Percentiles rank a stretch among this genome's conserved stretches.
Conservation (phyloP, 2,797 vertebrate species). For the Poeciliopsis infans region DNA sequence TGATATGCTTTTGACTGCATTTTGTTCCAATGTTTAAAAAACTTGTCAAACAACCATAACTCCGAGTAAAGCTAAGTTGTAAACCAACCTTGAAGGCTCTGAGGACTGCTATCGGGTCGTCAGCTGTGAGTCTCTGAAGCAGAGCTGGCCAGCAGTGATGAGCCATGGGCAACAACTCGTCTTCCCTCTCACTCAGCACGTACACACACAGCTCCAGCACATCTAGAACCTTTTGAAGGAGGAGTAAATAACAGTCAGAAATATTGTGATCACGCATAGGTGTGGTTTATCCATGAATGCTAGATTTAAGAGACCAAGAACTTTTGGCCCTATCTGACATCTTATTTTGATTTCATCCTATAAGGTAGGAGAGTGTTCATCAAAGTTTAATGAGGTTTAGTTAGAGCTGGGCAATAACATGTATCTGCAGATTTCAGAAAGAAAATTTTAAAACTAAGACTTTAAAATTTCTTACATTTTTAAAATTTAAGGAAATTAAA, state of each 20-base stretch:
- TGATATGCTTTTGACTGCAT: neutral
- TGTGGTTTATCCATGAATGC: neutral
- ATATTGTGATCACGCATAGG: slow-evolving; percentile 16
- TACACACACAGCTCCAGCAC: slow-evolving; percentile 87
- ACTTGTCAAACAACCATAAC: neutral
- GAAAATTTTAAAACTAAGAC: too few relatives aligned
- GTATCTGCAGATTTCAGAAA: too few relatives aligned
- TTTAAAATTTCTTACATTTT: too few relatives aligned
- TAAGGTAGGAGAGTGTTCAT: neutral
- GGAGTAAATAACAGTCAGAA: slow-evolving; percentile 5
- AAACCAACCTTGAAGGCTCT: slow-evolving; percentile 86
- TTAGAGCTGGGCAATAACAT: neutral
- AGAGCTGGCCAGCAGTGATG: slow-evolving; percentile 92
- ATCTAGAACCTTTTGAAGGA: slow-evolving; percentile 84
- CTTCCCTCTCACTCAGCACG: slow-evolving; percentile 82
- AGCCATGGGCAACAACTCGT: slow-evolving; percentile 90
- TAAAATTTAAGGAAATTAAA: too few relatives aligned
- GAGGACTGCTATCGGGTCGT: slow-evolving; percentile 89
- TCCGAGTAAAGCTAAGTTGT: neutral
- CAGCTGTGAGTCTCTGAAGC: slow-evolving; percentile 85
- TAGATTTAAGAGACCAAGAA: neutral
- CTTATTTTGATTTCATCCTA: neutral
- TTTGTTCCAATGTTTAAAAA: neutral
- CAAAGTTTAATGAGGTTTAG: neutral
- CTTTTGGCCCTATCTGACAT: neutral